phyloP scores from a whole-genome alignment of 2,113 vertebrate species.

The Mormyrus lacerda region DNA sequence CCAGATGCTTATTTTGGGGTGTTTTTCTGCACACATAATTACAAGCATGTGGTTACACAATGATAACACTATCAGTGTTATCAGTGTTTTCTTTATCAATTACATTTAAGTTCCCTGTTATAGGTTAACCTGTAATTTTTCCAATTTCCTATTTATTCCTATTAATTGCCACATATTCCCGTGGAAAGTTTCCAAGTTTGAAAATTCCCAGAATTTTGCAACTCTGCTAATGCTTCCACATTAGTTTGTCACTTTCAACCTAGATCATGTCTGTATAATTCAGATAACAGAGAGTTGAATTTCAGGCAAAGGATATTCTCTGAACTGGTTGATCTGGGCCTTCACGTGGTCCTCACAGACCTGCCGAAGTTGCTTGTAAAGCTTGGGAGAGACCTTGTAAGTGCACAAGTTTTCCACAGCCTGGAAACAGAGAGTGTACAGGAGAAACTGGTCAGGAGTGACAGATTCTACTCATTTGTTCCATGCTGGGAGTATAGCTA shows the following conservation, averaged over 20 bases:
- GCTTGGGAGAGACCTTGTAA: conserved; percentile 95
- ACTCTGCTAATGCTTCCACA: not conserved
- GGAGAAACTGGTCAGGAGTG: not conserved
- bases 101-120: not conserved
- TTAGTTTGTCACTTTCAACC: not conserved
- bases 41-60: not conserved
- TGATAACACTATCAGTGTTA: not conserved
- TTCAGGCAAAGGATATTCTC: conserved; percentile 89
- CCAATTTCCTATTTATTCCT: no score
- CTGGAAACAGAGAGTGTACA: conserved; percentile 49
- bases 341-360: conserved; percentile 99
- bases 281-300: not conserved
- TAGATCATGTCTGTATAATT: not conserved
- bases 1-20: not conserved
- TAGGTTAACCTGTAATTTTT: not conserved
- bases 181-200: not conserved
- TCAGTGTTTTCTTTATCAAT: not conserved
- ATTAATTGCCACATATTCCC: no score
- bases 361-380: conserved; percentile 91
- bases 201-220: no score
- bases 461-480: not conserved
- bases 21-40: not conserved
- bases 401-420: conserved; percentile 98
- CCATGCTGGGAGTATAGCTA: not conserved
- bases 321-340: conserved; percentile 94